Conservation (phyloP, 2,888 invertebrate genomes). For the Ametastegia equiseti region DNA sequence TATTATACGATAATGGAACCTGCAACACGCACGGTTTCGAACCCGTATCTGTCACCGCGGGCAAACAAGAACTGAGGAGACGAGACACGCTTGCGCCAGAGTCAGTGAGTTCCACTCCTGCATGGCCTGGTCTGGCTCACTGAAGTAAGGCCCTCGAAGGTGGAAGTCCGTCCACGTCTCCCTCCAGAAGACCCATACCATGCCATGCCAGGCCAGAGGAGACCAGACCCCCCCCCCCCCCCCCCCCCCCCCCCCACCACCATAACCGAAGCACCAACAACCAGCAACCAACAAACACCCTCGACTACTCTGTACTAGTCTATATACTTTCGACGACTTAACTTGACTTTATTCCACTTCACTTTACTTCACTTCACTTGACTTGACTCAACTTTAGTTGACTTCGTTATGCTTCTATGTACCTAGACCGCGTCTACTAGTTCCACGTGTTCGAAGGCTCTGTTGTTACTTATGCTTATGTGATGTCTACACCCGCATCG, state of each 20-base stretch:
- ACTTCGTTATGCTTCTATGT: too few relatives aligned
- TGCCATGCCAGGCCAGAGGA: too few relatives aligned
- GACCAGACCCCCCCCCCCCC: conserved; percentile 50
- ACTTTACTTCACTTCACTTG: too few relatives aligned
- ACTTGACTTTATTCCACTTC: too few relatives aligned
- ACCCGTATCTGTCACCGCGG: conserved; percentile 66
- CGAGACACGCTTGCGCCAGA: conserved; percentile 54
- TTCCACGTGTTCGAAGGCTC: too few relatives aligned
- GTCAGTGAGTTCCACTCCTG: conserved; percentile 55
- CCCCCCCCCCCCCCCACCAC: conserved; percentile 49
- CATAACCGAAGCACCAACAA: not conserved
- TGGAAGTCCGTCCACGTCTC: conserved; percentile 66
- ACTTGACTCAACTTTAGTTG: too few relatives aligned
- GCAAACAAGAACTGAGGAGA: conserved; percentile 66
- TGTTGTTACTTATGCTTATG: too few relatives aligned
- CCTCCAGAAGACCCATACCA: too few relatives aligned
- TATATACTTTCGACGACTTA: not conserved
- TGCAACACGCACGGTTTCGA: conserved; percentile 30
- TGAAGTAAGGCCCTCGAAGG: conserved; percentile 68
- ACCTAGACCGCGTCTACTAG: too few relatives aligned
- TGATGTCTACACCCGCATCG: too few relatives aligned
- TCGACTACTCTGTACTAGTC: not conserved
- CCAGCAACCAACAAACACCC: not conserved
- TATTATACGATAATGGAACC: not conserved
- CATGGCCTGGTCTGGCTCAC: conserved; percentile 60